Conservation (phyloP, 2,888 invertebrate genomes). For the Acrobeloides nanus region DNA sequence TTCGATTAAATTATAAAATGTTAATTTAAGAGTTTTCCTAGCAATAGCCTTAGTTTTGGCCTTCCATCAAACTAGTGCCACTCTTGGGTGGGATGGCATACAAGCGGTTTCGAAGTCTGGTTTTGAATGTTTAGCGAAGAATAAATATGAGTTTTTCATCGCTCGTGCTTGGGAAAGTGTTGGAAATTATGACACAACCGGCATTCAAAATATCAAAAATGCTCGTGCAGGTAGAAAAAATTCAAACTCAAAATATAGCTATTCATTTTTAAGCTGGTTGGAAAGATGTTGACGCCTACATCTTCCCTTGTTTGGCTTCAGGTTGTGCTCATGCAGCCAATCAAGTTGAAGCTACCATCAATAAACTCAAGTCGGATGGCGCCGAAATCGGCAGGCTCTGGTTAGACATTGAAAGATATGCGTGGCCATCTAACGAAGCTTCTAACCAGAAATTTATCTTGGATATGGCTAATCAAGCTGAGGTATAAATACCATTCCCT, state of each 20-base stretch:
- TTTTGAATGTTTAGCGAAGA: conserved; percentile 1
- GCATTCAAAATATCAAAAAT: conserved; percentile 11
- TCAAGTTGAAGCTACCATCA: conserved; percentile 13
- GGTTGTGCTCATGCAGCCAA: neutral
- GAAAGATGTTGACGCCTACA: neutral
- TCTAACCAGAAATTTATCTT: neutral
- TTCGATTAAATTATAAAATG: no score
- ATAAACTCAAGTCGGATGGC: conserved; percentile 4
- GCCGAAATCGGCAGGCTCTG: neutral
- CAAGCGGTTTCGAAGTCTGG: neutral
- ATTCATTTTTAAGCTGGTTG: no score
- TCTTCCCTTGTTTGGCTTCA: neutral
- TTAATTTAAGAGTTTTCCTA: no score
- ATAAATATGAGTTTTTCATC: conserved; percentile 11
- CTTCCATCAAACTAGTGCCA: no score
- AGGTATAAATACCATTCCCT: no score
- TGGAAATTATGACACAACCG: conserved; percentile 11
- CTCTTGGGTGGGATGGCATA: neutral
- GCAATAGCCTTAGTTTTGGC: no score
- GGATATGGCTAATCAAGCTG: neutral
- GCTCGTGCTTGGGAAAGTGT: conserved; percentile 12
- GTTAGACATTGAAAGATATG: neutral
- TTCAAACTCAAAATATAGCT: no score
- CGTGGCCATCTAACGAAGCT: neutral
- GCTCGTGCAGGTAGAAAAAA: conserved; percentile 10